Base-by-base conservation (phyloP, 2,888 invertebrate species). In the Aphidius colemani region DNA sequence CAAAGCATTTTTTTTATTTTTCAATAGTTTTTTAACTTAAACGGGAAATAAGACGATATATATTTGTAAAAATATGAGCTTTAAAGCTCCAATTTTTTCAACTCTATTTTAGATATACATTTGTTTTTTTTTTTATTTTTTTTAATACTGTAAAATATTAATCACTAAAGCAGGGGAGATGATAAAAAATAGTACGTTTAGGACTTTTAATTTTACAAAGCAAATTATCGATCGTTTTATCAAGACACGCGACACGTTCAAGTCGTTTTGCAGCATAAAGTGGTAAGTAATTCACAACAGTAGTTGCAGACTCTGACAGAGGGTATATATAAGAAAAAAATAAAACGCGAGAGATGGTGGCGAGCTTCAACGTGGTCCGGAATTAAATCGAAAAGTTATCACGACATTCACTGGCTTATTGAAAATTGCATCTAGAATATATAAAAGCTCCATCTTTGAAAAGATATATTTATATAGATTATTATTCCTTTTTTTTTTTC, bases 351-450 rank as follows among this genome's bases (percentile, higher is more conserved):
- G 6, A 18, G 41, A 9, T 7, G 9, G 43, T 46, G 9, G 46
- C 46, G 43, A 7, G 30, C 57, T 39, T 49, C 39, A 46, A 58
- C 58, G 58, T 46, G 48, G 58, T 46, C 49, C 39, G 58, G 49
- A 58, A 58, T 58, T 58, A 58, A 58, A 46, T 58, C 58, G 56
- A 39, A 48, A 58, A 58, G 48, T 58, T 58, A 58, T 58, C 58
- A 46, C 58, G 30, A 13, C 40, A 11, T 58, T 49, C 18, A 39
- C 40, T 48, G 48, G 49, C 46, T 58, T 58, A 58, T 45, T 56
- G 56, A 45, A 59, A 59, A 18, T 43, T 59, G 51, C 51, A 11
- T 46, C 41, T 40, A 10, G 13, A 50, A 59, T 59, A 50, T 13
- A 58, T 41, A 48, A 45, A 45, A 45, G 8, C 8, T 10, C 45